Base-by-base conservation (phyloP, 2,888 invertebrate genomes). In the Hirtodrosophila cameraria region DNA sequence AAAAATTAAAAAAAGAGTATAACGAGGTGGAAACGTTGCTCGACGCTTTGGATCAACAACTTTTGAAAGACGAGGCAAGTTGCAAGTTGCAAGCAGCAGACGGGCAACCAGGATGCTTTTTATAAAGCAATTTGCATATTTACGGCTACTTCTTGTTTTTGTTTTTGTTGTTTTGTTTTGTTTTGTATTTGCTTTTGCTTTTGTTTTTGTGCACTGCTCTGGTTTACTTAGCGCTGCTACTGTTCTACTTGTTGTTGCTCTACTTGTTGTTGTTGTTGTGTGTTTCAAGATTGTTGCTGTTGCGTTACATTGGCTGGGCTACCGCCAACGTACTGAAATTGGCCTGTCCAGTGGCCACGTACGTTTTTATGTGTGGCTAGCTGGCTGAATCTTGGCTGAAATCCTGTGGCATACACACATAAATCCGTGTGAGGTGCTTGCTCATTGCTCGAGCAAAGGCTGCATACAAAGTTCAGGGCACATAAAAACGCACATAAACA, bases 401-500 rank as follows among this genome's bases (percentile, higher is more conserved):
- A 42, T 41, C 28, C 57, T 39, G 71, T n/a, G n/a, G n/a, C n/a
- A n/a, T n/a, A n/a, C n/a, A 11, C 42, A 45, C 54, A 55, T 58
- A 69, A 54, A 74, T 68, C 46, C 58, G 35, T 62, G 55, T 43
- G 48, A 49, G 35, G 30, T 57, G 30, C 42, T 23, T 27, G 20
- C 54, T 36, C 45, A 35, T 18, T 62, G 55, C 46, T 31, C 11
- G 49, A 35, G 41, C 46, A 58, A 48, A 15, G 54, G 49, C 59
- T 52, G 55, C 62, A 62, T 66, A 84, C 85, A 82, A 79, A 70
- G 80, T 82, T 52, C 59, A 58, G 58, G 65, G 64, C 63, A 68
- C 54, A 78, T 76, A 83, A 83, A n/a, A 80, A 83, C 59, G 65
- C 49, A 65, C 75, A 82, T 79, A 79, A 78, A 81, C 78, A 80